phyloP scores from a whole-genome alignment of 2,113 vertebrate genomes.

The Rhinoderma darwinii region DNA sequence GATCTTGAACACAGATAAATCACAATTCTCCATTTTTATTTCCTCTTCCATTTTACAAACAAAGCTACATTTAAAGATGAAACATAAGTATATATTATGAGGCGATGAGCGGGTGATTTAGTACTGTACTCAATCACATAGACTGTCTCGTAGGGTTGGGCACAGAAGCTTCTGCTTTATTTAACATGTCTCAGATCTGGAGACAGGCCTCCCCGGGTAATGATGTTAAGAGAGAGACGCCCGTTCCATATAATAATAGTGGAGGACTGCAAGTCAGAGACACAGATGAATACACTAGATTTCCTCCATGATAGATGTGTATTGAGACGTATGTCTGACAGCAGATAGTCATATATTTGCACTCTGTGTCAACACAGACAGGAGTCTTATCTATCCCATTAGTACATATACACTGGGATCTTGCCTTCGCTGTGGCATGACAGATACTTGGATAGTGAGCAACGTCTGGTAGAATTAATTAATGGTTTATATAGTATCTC shows the following conservation, averaged over 20 bases:
- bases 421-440: neutral
- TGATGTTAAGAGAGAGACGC: slow-evolving; percentile 54
- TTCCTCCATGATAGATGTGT: slow-evolving; percentile 52
- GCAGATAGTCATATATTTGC: slow-evolving; percentile 37
- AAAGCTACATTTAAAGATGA: neutral
- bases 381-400: slow-evolving; percentile 46
- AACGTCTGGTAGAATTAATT: slow-evolving; percentile 29
- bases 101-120: neutral
- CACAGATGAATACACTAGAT: slow-evolving; percentile 55
- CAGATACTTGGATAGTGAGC: slow-evolving; percentile 22
- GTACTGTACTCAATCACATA: neutral
- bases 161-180: slow-evolving; percentile 55
- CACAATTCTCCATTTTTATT: neutral
- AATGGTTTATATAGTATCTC: slow-evolving; percentile 17
- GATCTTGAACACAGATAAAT: neutral
- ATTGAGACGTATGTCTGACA: slow-evolving; percentile 51
- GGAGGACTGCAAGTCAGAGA: slow-evolving; percentile 45
- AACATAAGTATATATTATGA: neutral
- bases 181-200: slow-evolving; percentile 51
- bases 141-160: slow-evolving; percentile 18
- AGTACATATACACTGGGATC: neutral
- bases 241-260: slow-evolving; percentile 37
- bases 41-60: neutral
- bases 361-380: slow-evolving; percentile 46
- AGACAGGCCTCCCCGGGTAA: slow-evolving; percentile 54